Evolutionary conservation across 2,797 vertebrate species (phyloP), one percentile per base, ranked within the genome.

Genomic region (Hirundo rustica): DNA sequence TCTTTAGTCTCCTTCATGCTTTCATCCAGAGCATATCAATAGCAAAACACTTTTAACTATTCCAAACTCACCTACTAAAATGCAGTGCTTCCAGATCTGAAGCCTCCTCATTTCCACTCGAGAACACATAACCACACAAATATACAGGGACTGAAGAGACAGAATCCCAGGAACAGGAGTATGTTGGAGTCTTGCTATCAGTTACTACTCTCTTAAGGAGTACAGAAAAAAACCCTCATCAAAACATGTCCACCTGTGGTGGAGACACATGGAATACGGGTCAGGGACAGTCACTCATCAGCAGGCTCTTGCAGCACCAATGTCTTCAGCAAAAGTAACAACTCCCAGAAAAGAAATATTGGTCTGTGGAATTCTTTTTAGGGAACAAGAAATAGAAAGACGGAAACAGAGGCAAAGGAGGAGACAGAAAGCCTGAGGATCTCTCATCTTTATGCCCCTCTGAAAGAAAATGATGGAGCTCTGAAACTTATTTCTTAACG

Each of bases 171-270:
- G 34, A 82, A 70, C 16, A 67, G 29, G 10, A 86, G 7, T 13
- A 64, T 8, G 23, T 16, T 76, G 14, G 20, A 79, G 18, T 12
- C n/a, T 66, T 70, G 36, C 47, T 94, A 21, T 21, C 45, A 61
- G 36, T 71, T 75, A 74, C 17, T 38, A 5, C 38, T 71, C 29
- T 50, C 34, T 67, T 78, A 58, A 87, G 23, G 45, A 81, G 22
- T 30, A 51, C 18, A 45, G 51, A 40, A 57, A 84, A 91, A 80
- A 71, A 4, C 8, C 38, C 13, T 50, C 42, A 77, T 32, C 14
- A 47, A 70, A 77, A 90, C 0, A 0, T 18, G 26, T 27, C 27
- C 22, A 51, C 57, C 1, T 1, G 0, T 10, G 40, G 44, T 10
- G 2, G 58, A 45, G 51, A 71, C 42, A 71, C 47, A 13, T 0